These are phyloP conservation scores for Onychorhynchus coronatus DNA, from an alignment of 2,113 vertebrate genomes.

Conservation along the genomic window DNA sequence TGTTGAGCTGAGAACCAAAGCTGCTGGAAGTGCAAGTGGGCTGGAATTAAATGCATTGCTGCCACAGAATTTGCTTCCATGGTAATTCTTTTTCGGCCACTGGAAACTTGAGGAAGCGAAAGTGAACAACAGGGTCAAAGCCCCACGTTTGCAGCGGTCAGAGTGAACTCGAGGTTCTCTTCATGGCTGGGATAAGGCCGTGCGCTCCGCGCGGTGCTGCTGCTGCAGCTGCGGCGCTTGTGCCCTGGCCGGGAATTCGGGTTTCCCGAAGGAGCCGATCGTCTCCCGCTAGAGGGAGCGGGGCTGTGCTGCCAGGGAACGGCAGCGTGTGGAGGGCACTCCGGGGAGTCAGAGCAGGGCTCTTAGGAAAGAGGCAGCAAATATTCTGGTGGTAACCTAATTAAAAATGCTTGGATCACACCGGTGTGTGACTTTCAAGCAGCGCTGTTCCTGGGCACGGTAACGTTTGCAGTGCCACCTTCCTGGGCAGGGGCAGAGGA, in stretches of 20 bases:
- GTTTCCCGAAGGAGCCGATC: neutral
- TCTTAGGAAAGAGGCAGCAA: neutral
- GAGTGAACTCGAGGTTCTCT: neutral
- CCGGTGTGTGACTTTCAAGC: neutral
- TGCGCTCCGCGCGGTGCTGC: neutral
- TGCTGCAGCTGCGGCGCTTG: neutral
- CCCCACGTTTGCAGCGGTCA: neutral
- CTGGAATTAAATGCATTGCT: neutral
- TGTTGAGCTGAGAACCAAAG: neutral
- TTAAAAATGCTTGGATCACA: neutral
- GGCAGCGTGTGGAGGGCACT: neutral
- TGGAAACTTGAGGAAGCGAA: neutral
- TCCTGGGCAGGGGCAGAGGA: neutral
- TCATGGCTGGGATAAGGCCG: neutral
- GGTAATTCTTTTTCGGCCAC: neutral
- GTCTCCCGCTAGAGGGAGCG: conserved; percentile 41
- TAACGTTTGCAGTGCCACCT: neutral
- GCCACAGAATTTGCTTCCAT: neutral
- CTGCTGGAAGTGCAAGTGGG: neutral
- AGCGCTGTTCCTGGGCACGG: neutral
- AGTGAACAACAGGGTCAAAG: neutral
- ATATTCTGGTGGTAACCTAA: neutral
- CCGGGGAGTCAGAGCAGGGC: neutral
- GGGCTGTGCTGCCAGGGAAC: neutral
- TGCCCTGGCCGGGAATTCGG: neutral